These are phyloP conservation scores for Homalodisca vitripennis DNA, from an alignment of 1,140 invertebrate species.

Conservation along the genomic window DNA sequence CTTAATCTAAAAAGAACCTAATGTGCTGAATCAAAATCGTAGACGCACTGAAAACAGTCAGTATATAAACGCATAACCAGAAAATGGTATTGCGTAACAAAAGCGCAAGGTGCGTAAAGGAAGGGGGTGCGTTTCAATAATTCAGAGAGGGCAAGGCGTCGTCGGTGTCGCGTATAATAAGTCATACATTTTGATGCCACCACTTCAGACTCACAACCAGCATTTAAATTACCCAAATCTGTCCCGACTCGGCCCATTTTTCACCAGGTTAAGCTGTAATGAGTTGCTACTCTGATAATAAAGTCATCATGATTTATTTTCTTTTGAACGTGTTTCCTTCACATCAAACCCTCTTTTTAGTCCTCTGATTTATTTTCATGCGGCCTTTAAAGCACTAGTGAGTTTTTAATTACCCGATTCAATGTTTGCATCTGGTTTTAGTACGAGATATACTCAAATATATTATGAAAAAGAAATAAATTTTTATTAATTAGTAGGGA, in stretches of 20 bases:
- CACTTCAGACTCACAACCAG: neutral
- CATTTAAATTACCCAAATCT: slow-evolving; percentile 16
- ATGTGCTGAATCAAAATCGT: too few relatives aligned
- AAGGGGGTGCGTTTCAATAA: slow-evolving; percentile 15
- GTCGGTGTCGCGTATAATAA: slow-evolving; percentile 11
- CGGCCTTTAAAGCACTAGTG: too few relatives aligned
- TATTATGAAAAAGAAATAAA: too few relatives aligned
- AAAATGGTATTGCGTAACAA: neutral
- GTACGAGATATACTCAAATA: too few relatives aligned
- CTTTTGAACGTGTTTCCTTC: neutral
- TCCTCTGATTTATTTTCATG: too few relatives aligned
- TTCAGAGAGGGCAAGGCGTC: slow-evolving; percentile 4
- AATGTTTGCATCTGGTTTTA: too few relatives aligned
- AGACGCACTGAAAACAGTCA: too few relatives aligned
- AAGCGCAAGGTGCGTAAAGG: slow-evolving; percentile 1
- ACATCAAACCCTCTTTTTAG: too few relatives aligned
- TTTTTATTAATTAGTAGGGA: too few relatives aligned
- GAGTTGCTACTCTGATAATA: slow-evolving; percentile 6
- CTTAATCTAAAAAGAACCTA: too few relatives aligned
- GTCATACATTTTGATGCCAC: neutral
- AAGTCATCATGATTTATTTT: neutral
- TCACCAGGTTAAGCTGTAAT: neutral
- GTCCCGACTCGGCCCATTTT: neutral
- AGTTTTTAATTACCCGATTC: too few relatives aligned
- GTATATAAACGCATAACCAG: too few relatives aligned